Evolutionary conservation across 53 echinoderm and acorn worm genomes (phyloP).

Genomic region (Temnopleurus reevesii): DNA sequence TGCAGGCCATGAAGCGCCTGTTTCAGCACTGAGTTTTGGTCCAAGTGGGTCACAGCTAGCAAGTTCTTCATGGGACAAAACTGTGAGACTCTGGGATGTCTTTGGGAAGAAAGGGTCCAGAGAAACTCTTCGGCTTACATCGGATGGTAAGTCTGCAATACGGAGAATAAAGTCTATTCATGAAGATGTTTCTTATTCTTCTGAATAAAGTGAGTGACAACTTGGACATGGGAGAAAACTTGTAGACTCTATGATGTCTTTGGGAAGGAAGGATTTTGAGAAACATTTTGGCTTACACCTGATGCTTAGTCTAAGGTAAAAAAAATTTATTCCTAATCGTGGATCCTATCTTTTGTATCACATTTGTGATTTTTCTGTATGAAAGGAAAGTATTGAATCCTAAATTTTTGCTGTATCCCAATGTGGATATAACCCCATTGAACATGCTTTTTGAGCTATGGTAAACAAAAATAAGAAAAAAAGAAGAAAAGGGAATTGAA

Average conservation of each 20-base stretch:
- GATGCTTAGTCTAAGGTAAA: conserved; percentile 74
- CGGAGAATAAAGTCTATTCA: too few relatives aligned
- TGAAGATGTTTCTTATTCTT: not conserved
- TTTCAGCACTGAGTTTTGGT: conserved; percentile 81
- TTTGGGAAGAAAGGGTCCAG: conserved; percentile 87
- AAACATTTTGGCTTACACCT: conserved; percentile 73
- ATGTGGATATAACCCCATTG: too few relatives aligned
- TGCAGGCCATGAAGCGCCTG: conserved; percentile 96
- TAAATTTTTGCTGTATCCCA: too few relatives aligned
- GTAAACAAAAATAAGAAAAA: too few relatives aligned
- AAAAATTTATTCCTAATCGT: too few relatives aligned
- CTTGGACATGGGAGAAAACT: conserved; percentile 83
- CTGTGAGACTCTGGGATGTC: conserved; percentile 93
- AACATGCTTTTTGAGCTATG: too few relatives aligned
- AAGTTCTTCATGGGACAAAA: conserved; percentile 97
- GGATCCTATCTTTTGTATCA: too few relatives aligned
- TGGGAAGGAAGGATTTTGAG: conserved; percentile 82
- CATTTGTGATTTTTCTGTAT: too few relatives aligned
- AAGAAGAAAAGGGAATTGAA: too few relatives aligned
- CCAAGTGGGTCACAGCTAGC: conserved; percentile 89
- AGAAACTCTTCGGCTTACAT: conserved; percentile 75
- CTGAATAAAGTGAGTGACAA: not conserved
- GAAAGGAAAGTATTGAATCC: too few relatives aligned
- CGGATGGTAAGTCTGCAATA: conserved; percentile 87
- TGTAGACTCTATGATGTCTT: conserved; percentile 94